Base-by-base conservation (phyloP, 2,113 vertebrate species). In the Herpetotheres cachinnans region DNA sequence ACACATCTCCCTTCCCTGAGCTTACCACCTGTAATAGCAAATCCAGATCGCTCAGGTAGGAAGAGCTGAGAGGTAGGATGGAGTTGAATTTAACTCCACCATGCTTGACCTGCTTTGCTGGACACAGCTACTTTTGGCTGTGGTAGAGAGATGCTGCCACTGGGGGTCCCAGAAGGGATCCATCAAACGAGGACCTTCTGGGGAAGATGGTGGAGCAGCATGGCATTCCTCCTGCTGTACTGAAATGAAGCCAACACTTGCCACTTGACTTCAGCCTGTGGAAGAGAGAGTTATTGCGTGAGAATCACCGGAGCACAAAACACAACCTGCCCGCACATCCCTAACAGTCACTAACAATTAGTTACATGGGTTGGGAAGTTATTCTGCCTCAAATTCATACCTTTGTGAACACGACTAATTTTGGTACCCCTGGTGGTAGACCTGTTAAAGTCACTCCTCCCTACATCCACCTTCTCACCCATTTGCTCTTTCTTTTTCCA, bases 91-190 rank as follows among this genome's bases (percentile, higher is more conserved):
- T 61, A 80, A 52, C n/a, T 13, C 47, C 40, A 52, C 13, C 19
- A 38, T 0, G 0, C 6, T 2, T 44, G 49, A 65, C 16, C 52
- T 1, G 0, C 42, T 49, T 36, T 78, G 67, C 46, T 4, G 1
- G 63, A 61, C 40, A 19, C 0, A 0, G 50, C 24, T 79, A 66
- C 17, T 73, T 79, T 73, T 5, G 26, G 54, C 55, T 27, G 34
- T 4, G 5, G 38, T 59, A 69, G 18, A 66, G 12, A 4, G 11
- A 18, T 32, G 32, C 56, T 81, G n/a, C 63, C 24, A 17, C 52
- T 54, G 81, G 11, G 15, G 7, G 20, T 44, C 5, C 49, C 38
- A 63, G 44, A 42, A 74, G n/a, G 50, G 56, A 24, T 54, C 14
- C 18, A 46, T 26, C 44, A 82, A 55, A 70, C 0, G 1, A 65